Evolutionary conservation across 1,140 invertebrate genomes (phyloP), one percentile per base, ranked within the genome.

Genomic region (Phymastichus coffea): DNA sequence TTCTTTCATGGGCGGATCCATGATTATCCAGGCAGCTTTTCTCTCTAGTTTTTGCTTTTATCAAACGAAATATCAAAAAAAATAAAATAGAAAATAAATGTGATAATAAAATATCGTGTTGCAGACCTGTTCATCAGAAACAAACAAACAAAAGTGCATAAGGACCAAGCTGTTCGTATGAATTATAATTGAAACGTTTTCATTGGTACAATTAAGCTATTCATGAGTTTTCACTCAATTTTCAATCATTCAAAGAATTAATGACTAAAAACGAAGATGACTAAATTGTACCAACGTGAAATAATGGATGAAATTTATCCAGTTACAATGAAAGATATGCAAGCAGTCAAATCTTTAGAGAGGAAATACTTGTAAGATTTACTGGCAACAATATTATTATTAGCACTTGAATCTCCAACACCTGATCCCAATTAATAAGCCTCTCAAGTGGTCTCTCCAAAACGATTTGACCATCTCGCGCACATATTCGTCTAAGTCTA

Each of bases 11-110:
- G 64, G 56, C 54, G 63, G 51, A 49, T 62, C 64, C 69, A 74
- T 75, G 65, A 60, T 68, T 63, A 69, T 67, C 61, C 60, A 59
- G 49, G 48, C 54, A 57, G 55, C 54, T 66, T 68, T 67, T 66
- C 38, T 51, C 56, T 65, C 61, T 70, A 57, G 56, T 62, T 57
- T 62, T 40, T 47, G 14, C 25, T 25, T 63, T 63, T 38, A 46
- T 49, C 63, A 70, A 70, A 62, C 55, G 61, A 61, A 59, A 63
- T 63, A 67, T 66, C 68, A 59, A 76, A 79, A 79, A 77, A 79
- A 80, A 79, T 77, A 74, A 57, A 78, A 78, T 78, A 78, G 67
- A 77, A 80, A 79, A 80, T 77, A 79, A 80, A 79, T 76, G 70
- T 73, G 66, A 70, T 72, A 70, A 68, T 48, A 52, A 64, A 66